Evolutionary conservation across 1,140 invertebrate genomes (phyloP).

Genomic region (Thaumetopoea pityocampa): DNA sequence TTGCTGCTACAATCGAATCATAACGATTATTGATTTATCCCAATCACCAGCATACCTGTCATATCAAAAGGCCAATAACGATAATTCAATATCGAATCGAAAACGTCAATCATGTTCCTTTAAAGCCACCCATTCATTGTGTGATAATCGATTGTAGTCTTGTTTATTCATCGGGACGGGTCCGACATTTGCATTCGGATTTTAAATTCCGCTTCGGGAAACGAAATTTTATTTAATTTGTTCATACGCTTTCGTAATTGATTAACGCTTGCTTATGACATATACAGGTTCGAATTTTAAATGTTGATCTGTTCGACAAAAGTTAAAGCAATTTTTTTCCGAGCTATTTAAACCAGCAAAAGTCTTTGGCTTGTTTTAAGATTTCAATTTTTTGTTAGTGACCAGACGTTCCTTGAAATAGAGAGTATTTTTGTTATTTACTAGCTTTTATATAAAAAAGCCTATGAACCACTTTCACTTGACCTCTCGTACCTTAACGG

Average conservation of each 20-base stretch:
- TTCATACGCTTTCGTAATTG: conserved; percentile 13
- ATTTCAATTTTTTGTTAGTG: no score
- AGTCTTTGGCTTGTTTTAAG: no score
- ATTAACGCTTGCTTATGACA: conserved; percentile 11
- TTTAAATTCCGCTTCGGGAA: background rate
- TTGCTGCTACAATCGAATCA: no score
- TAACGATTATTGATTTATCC: no score
- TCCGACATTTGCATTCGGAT: conserved; percentile 12
- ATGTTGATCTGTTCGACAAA: background rate
- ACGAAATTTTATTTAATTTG: conserved; percentile 13
- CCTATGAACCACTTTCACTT: no score
- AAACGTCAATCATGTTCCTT: conserved; percentile 11
- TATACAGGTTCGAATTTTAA: conserved; percentile 1
- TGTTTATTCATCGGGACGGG: background rate
- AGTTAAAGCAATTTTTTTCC: no score
- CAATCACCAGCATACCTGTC: no score
- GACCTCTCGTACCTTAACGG: no score
- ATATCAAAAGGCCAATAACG: conserved; percentile 6
- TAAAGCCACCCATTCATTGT: conserved; percentile 11
- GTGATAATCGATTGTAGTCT: conserved; percentile 7
- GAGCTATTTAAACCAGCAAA: no score
- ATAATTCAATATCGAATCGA: conserved; percentile 11
- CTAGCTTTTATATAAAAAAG: no score
- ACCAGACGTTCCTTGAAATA: no score
- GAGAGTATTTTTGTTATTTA: no score